Conservation (phyloP, 2,888 invertebrate species). For the Petrolisthes cinctipes region DNA sequence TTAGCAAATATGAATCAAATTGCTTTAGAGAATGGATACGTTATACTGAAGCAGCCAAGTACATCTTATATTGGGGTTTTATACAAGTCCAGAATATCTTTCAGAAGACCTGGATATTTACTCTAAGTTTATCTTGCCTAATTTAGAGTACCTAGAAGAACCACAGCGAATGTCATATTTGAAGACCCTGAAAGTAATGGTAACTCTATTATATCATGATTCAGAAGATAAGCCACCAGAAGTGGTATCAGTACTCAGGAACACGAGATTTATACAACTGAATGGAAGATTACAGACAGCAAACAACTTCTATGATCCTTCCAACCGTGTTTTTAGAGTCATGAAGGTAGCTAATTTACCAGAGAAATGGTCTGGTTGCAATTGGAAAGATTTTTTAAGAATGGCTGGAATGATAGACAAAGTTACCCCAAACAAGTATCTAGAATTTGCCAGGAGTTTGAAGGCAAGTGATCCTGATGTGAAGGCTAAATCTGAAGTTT, state of each 20-base stretch:
- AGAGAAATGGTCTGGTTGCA: slow-evolving; percentile 13
- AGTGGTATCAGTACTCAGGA: slow-evolving; percentile 9
- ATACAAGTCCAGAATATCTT: neutral
- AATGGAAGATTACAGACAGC: slow-evolving; percentile 9
- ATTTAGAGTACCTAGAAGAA: neutral
- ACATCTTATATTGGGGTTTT: neutral
- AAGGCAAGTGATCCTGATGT: neutral
- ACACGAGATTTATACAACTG: neutral
- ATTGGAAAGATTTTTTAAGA: slow-evolving; percentile 20
- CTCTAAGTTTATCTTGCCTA: slow-evolving; percentile 18
- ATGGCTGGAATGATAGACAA: slow-evolving; percentile 29
- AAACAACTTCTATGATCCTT: slow-evolving; percentile 15
- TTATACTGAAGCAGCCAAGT: neutral
- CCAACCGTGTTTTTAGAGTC: slow-evolving; percentile 16
- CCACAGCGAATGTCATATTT: neutral
- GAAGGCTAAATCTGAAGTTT: slow-evolving; percentile 9
- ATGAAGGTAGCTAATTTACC: slow-evolving; percentile 30
- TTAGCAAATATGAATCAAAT: neutral
- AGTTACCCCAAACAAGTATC: slow-evolving; percentile 4
- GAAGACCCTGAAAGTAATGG: neutral
- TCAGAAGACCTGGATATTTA: slow-evolving; percentile 11
- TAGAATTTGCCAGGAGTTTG: slow-evolving; percentile 1
- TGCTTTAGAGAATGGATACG: neutral
- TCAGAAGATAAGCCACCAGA: neutral
- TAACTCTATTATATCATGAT: no score